Conservation (phyloP, 2,797 vertebrate species). For the Rallus crepitans region DNA sequence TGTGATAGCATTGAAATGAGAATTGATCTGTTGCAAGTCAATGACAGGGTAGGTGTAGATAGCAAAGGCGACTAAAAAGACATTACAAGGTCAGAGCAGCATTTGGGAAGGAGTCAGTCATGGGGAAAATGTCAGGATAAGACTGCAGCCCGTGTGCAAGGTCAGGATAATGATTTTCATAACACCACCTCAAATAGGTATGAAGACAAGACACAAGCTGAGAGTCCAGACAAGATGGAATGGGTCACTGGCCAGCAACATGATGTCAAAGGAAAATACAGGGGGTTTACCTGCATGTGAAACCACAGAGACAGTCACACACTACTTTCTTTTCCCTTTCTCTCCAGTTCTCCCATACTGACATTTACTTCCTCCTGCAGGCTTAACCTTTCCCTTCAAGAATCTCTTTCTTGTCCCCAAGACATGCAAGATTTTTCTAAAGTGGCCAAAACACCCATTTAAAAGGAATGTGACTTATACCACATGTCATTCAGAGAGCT, state of each 20-base stretch:
- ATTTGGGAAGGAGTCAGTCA: neutral
- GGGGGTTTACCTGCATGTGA: neutral
- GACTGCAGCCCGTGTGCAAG: neutral
- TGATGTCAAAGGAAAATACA: neutral
- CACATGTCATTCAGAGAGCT: neutral
- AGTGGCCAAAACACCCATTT: neutral
- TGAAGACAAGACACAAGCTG: neutral
- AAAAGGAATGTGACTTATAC: neutral
- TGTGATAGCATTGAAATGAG: neutral
- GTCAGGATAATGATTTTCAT: neutral
- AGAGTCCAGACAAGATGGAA: neutral
- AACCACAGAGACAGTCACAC: neutral
- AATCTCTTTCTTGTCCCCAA: neutral
- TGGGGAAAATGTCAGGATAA: neutral
- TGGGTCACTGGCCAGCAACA: neutral
- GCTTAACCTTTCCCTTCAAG: neutral
- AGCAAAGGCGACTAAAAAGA: neutral
- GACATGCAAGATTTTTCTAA: neutral
- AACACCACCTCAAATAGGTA: neutral
- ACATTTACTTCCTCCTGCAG: neutral
- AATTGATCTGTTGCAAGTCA: neutral
- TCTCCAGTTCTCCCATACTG: neutral
- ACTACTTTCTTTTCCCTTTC: neutral
- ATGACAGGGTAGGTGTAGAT: neutral
- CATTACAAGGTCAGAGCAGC: neutral